phyloP scores from a whole-genome alignment of 2,113 vertebrate genomes.

The Vombatus ursinus region DNA sequence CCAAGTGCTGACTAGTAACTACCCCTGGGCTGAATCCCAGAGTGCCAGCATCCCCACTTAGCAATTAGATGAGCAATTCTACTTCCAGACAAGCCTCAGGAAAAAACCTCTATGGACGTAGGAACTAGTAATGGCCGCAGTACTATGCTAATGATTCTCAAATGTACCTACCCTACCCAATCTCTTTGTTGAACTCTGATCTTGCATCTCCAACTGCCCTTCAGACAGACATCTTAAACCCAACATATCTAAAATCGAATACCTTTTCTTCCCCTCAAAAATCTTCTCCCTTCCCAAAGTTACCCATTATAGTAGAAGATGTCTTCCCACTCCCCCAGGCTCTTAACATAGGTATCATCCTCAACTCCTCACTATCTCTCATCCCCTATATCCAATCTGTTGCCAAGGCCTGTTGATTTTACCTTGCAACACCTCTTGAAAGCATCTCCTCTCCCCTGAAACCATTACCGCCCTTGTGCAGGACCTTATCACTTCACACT shows the following conservation, averaged over 20 bases:
- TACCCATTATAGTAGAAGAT: neutral
- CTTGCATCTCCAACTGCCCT: neutral
- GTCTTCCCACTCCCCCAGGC: neutral
- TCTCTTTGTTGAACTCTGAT: neutral
- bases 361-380: neutral
- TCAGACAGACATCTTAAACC: neutral
- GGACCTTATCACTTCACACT: neutral
- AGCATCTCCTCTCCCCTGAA: neutral
- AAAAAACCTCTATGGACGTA: neutral
- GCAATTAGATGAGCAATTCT: neutral
- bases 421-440: neutral
- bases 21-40: neutral
- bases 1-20: neutral
- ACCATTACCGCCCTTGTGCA: neutral
- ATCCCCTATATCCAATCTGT: neutral
- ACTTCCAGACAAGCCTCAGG: neutral
- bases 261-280: neutral
- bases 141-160: neutral
- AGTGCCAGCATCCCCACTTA: neutral
- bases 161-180: neutral
- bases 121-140: neutral
- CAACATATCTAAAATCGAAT: neutral
- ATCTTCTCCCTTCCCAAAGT: neutral
- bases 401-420: neutral
- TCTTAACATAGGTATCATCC: neutral